phyloP scores from a whole-genome alignment of 2,888 invertebrate species.

The Machimus rusticus region DNA sequence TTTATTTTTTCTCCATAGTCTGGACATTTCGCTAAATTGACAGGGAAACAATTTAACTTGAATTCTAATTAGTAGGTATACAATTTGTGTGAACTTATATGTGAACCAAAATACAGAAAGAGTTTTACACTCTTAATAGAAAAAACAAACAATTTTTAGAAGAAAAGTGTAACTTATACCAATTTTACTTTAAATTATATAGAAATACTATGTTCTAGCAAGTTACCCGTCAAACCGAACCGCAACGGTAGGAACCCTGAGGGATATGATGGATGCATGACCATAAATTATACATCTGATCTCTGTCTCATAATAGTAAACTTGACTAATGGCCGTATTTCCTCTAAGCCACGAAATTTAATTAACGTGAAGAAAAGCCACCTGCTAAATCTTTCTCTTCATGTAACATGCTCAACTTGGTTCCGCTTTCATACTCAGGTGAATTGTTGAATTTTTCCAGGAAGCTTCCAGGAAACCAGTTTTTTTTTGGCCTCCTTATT shows the following conservation, averaged over 20 bases:
- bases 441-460: conserved; percentile 7
- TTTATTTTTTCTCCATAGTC: no score
- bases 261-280: not conserved
- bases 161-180: not conserved
- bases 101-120: no score
- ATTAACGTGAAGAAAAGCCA: conserved; percentile 29
- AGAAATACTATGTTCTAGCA: not conserved
- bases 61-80: no score
- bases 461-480: not conserved
- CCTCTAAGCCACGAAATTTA: conserved; percentile 24
- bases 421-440: not conserved
- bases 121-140: not conserved
- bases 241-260: not conserved
- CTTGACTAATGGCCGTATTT: conserved; percentile 4
- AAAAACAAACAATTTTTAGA: not conserved
- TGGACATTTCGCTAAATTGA: no score
- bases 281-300: conserved; percentile 10
- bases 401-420: not conserved
- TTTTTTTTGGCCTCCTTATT: not conserved
- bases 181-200: not conserved
- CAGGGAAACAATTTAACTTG: no score
- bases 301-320: conserved; percentile 30
- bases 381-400: conserved; percentile 16
- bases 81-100: no score
- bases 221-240: not conserved